Evolutionary conservation across 2,888 invertebrate genomes (phyloP).

Genomic region (Empis stercorea): DNA sequence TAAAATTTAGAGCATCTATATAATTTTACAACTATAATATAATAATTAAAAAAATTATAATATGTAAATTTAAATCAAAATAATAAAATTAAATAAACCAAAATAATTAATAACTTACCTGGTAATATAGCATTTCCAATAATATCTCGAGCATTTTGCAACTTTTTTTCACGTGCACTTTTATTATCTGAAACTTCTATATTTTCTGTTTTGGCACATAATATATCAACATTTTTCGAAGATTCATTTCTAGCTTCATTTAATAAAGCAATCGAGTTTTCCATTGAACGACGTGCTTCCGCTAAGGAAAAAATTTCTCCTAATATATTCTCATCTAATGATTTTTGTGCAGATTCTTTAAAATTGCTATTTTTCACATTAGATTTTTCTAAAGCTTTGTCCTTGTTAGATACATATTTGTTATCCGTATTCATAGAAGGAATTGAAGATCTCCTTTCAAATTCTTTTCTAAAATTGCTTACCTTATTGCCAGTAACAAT

Average conservation of each 20-base stretch:
- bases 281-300: slow-evolving; percentile 43
- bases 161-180: slow-evolving; percentile 43
- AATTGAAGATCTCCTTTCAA: slow-evolving; percentile 64
- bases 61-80: too few relatives aligned
- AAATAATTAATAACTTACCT: slow-evolving; percentile 21
- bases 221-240: slow-evolving; percentile 33
- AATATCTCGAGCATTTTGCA: slow-evolving; percentile 56
- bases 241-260: slow-evolving; percentile 38
- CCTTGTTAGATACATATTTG: too few relatives aligned
- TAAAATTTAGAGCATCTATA: too few relatives aligned
- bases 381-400: slow-evolving; percentile 18
- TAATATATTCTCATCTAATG: slow-evolving; percentile 16
- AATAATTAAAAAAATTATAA: too few relatives aligned
- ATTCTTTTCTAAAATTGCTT: slow-evolving; percentile 75
- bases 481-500: slow-evolving; percentile 73
- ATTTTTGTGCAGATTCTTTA: slow-evolving; percentile 14
- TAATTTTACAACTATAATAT: too few relatives aligned
- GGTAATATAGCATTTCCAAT: slow-evolving; percentile 54
- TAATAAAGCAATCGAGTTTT: slow-evolving; percentile 49
- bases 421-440: too few relatives aligned
- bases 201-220: slow-evolving; percentile 34
- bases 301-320: slow-evolving; percentile 41
- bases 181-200: slow-evolving; percentile 26
- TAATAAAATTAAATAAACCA: too few relatives aligned
- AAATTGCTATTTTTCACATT: not conserved